These are phyloP conservation scores for Chanos chanos DNA, from an alignment of 2,797 vertebrate species.

Conservation along the genomic window DNA sequence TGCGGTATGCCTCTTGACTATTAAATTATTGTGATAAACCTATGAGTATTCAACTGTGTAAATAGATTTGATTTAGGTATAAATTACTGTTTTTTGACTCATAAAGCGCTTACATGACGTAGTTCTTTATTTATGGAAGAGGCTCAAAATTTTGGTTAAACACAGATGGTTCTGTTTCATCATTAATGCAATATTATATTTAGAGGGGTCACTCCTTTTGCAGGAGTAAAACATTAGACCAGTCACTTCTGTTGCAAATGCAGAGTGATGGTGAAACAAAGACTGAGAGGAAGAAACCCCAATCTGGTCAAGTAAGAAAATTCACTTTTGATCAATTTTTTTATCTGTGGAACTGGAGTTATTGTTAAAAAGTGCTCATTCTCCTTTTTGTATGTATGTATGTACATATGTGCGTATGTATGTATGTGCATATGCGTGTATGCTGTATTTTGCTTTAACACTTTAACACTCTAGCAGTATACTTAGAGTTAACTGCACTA, in stretches of 20 bases:
- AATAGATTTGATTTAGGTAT: not conserved
- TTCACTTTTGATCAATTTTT: no score
- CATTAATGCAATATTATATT: not conserved
- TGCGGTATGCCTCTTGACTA: constrained; percentile 48
- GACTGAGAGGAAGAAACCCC: constrained; percentile 83
- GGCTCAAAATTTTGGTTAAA: not conserved
- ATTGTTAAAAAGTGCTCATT: no score
- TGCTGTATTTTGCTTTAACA: no score
- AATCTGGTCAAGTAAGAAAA: constrained; percentile 79
- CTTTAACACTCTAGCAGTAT: no score
- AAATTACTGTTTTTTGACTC: not conserved
- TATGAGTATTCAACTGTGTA: no score
- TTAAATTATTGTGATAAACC: no score
- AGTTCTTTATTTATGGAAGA: no score
- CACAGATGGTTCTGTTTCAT: not conserved
- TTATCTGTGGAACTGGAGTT: no score
- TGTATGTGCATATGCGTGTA: no score
- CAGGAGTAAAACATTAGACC: constrained; percentile 78
- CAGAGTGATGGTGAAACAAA: constrained; percentile 79
- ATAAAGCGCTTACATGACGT: no score
- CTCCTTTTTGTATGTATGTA: not conserved
- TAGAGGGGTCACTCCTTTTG: not conserved
- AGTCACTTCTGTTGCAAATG: constrained; percentile 62
- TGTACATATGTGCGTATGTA: not conserved
- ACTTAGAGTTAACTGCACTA: no score